Base-by-base conservation (phyloP, 1,140 invertebrate genomes). In the Danaus plexippus region DNA sequence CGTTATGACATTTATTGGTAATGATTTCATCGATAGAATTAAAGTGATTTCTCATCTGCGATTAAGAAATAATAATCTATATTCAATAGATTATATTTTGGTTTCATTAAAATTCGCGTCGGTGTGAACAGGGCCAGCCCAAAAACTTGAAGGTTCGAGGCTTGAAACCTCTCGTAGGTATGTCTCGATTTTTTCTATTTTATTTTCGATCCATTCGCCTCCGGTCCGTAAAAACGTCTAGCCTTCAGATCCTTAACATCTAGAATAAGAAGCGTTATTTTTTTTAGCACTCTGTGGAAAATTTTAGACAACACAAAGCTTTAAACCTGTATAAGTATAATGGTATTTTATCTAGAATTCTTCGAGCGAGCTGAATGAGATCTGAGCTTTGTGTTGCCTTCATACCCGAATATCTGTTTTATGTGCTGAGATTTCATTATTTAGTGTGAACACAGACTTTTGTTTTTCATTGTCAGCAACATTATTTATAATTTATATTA, bases 101-200 rank as follows among this genome's bases (percentile, higher is more conserved):
- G 11, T 13, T 40, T 44, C 32, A 48, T 12, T 40, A 22, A 11
- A 1, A 11, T 9, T 55, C 62, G 57, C 22, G 47, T 44, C 71
- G 60, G 80, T 85, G 79, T 79, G 59, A 75, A 67, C 40, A 43
- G 45, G 46, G 58, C 63, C 60, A 59, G 60, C 62, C 57, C 2
- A 32, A 71, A 60, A 73, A 77, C 73, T 78, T 75, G 67, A 76
- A 81, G 74, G 68, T 75, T 80, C 67, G 68, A 75, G 71, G 73
- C 81, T 83, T 75, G 75, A 85, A 77, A 85, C 80, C 66, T 73
- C 73, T 77, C 66, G 67, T 84, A 74, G 74, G 79, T 78, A 82
- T 84, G 81, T 87, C 81, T 87, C 81, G 84, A 87, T 82, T 82
- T 82, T 87, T 81, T 81, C 77, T 74, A 66, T 61, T 85, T 69